Evolutionary conservation across 2,888 invertebrate species (phyloP).

Genomic region (Scaptomyza cyrtandrae): DNA sequence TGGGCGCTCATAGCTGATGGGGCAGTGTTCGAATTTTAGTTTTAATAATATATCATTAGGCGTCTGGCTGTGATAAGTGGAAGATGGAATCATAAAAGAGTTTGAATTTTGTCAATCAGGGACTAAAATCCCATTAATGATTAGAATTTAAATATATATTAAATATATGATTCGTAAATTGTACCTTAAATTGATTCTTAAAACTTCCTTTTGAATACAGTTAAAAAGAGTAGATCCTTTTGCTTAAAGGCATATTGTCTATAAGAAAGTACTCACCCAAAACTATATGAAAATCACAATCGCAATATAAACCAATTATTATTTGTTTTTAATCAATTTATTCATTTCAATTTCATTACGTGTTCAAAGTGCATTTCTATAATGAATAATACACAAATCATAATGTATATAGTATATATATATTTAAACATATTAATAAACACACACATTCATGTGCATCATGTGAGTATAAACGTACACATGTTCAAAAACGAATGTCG

Average conservation of each 20-base stretch:
- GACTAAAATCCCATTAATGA: neutral
- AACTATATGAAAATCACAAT: too few species aligned
- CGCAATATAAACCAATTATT: neutral
- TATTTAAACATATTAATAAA: slow-evolving; percentile 48
- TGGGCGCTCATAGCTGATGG: slow-evolving; percentile 44
- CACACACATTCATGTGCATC: slow-evolving; percentile 15
- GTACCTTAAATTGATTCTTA: too few species aligned
- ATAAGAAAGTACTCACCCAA: too few species aligned
- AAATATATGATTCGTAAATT: too few species aligned
- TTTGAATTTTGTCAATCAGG: too few species aligned
- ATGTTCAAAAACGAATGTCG: neutral
- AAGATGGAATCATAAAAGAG: too few species aligned
- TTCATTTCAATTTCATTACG: slow-evolving; percentile 64
- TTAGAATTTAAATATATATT: neutral
- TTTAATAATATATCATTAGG: slow-evolving; percentile 1
- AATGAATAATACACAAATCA: slow-evolving; percentile 67
- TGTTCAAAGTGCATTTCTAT: slow-evolving; percentile 62
- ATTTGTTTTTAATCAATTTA: slow-evolving; percentile 58
- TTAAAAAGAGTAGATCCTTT: too few species aligned
- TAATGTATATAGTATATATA: slow-evolving; percentile 14
- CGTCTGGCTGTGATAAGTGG: slow-evolving; percentile 51
- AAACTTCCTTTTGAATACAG: too few species aligned
- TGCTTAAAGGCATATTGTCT: too few species aligned
- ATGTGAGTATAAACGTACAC: slow-evolving; percentile 15
- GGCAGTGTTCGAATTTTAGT: neutral